Percentiles rank a stretch among this genome's conserved stretches.
Evolutionary conservation across 2,888 invertebrate species (phyloP).

Genomic region (Sclerodermus sp.): DNA sequence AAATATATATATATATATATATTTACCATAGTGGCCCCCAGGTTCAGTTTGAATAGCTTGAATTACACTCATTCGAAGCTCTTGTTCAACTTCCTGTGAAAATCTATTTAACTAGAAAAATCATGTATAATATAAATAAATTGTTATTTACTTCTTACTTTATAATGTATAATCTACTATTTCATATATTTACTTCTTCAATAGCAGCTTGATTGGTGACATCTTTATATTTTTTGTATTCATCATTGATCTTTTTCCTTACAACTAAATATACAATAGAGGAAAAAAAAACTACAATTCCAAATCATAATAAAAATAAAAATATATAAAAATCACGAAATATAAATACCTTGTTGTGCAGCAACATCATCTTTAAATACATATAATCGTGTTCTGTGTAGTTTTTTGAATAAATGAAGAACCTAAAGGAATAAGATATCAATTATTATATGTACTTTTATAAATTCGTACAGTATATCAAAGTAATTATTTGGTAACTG

Average conservation of each 20-base stretch:
- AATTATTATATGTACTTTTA: not conserved
- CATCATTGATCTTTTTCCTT: conserved; percentile 74
- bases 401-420: conserved; percentile 69
- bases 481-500: no score
- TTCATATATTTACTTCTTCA: conserved; percentile 62
- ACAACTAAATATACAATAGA: conserved; percentile 56
- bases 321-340: no score
- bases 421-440: conserved; percentile 59
- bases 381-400: conserved; percentile 70
- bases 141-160: not conserved
- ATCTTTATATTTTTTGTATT: conserved; percentile 70
- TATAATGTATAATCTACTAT: not conserved
- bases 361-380: conserved; percentile 70
- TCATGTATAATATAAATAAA: not conserved
- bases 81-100: conserved; percentile 69
- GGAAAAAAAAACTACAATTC: not conserved
- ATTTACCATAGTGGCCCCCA: conserved; percentile 65
- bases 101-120: conserved; percentile 68
- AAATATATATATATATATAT: conserved; percentile 8
- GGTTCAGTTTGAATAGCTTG: conserved; percentile 72
- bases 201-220: conserved; percentile 66
- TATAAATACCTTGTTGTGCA: conserved; percentile 60
- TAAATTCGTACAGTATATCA: not conserved
- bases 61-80: conserved; percentile 72
- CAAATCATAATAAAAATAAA: not conserved